phyloP scores from a whole-genome alignment of 2,888 invertebrate species.

The Caenorhabditis drosophilae region DNA sequence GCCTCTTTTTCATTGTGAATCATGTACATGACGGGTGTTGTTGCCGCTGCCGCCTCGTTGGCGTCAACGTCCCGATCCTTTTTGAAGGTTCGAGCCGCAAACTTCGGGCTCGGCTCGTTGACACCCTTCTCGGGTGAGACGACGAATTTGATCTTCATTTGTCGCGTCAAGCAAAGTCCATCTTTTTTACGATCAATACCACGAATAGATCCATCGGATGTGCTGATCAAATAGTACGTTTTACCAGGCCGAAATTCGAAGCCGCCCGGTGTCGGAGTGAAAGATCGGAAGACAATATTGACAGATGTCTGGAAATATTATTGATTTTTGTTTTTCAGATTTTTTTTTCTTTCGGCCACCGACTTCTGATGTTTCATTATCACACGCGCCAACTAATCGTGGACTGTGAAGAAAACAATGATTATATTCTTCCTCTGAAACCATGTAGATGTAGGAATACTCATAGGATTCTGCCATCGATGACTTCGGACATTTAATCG shows the following conservation, averaged over 20 bases:
- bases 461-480: constrained; percentile 49
- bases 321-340: too few relatives aligned
- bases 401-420: constrained; percentile 46
- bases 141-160: constrained; percentile 68
- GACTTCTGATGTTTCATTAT: constrained; percentile 42
- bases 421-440: constrained; percentile 51
- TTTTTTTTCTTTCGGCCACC: too few relatives aligned
- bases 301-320: constrained; percentile 47
- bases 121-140: constrained; percentile 30
- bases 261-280: constrained; percentile 66
- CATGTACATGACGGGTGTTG: constrained; percentile 59
- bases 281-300: constrained; percentile 65
- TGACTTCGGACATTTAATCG: constrained; percentile 61
- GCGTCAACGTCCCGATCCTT: constrained; percentile 14
- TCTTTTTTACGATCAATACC: constrained; percentile 63
- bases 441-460: constrained; percentile 64
- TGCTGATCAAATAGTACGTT: constrained; percentile 66
- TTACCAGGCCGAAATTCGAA: constrained; percentile 65
- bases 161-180: constrained; percentile 58
- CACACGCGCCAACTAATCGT: constrained; percentile 44
- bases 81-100: constrained; percentile 47
- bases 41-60: constrained; percentile 33
- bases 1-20: constrained; percentile 49
- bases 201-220: constrained; percentile 60
- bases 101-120: constrained; percentile 42